phyloP scores from a whole-genome alignment of 2,888 invertebrate genomes.

The Callosobruchus maculatus region DNA sequence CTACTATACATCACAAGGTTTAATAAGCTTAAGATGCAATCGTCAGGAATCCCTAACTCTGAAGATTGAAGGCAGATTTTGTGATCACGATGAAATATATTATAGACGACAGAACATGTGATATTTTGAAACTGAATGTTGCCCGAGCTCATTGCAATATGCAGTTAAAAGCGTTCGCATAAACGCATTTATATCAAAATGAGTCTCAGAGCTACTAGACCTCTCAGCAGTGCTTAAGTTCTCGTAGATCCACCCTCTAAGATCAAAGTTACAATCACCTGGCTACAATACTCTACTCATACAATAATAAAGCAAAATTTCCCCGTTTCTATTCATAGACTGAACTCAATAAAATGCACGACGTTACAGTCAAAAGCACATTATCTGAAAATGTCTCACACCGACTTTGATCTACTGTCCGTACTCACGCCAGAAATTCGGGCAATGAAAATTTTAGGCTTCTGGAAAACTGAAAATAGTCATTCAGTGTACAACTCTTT shows the following conservation, averaged over 20 bases:
- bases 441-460: neutral
- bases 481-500: neutral
- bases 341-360: neutral
- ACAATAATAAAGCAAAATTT: neutral
- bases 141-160: too few species aligned
- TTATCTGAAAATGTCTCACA: neutral
- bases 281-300: neutral
- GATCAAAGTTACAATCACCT: neutral
- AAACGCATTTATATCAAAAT: too few species aligned
- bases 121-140: too few species aligned
- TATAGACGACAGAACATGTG: too few species aligned
- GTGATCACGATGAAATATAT: too few species aligned
- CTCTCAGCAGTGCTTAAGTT: too few species aligned
- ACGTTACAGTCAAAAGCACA: neutral
- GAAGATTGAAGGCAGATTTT: too few species aligned
- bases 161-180: too few species aligned
- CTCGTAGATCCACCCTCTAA: neutral
- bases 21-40: too few species aligned
- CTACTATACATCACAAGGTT: too few species aligned
- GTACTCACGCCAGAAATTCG: neutral
- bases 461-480: neutral
- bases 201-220: too few species aligned
- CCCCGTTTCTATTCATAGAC: neutral
- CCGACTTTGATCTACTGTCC: neutral
- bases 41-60: too few species aligned